Percentiles rank a stretch among this genome's conserved stretches.
phyloP scores from a whole-genome alignment of 2,888 invertebrate genomes.

The Archips xylosteana region DNA sequence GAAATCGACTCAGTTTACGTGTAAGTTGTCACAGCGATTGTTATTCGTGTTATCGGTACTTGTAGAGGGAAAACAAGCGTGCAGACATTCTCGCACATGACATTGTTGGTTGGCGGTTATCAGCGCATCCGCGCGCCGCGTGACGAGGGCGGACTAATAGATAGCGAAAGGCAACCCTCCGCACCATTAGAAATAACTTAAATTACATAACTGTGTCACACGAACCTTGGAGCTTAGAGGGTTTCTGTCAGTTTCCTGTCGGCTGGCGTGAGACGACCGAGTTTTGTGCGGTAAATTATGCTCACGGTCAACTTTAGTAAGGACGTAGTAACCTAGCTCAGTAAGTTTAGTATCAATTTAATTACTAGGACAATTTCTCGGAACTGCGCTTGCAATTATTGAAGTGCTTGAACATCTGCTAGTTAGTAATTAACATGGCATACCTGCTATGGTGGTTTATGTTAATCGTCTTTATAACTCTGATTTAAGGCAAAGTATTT shows the following conservation, averaged over 20 bases:
- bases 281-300: slow-evolving; percentile 2
- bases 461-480: no score
- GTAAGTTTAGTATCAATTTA: neutral
- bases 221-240: slow-evolving; percentile 36
- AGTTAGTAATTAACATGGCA: neutral
- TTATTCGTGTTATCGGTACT: slow-evolving; percentile 44
- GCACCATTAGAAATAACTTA: slow-evolving; percentile 44
- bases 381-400: neutral
- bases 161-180: slow-evolving; percentile 50
- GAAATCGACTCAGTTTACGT: slow-evolving; percentile 10
- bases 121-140: slow-evolving; percentile 63
- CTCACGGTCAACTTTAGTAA: neutral
- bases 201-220: slow-evolving; percentile 41
- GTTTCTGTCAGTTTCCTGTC: slow-evolving; percentile 28
- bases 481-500: neutral
- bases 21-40: slow-evolving; percentile 32
- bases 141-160: slow-evolving; percentile 64
- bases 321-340: neutral
- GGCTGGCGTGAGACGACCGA: slow-evolving; percentile 26
- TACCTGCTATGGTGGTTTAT: neutral
- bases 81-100: slow-evolving; percentile 43
- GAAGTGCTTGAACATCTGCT: neutral
- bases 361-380: slow-evolving; percentile 7
- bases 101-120: slow-evolving; percentile 53
- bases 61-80: slow-evolving; percentile 61